Conservation (phyloP, 2,888 invertebrate species). For the Lutraria lutraria region DNA sequence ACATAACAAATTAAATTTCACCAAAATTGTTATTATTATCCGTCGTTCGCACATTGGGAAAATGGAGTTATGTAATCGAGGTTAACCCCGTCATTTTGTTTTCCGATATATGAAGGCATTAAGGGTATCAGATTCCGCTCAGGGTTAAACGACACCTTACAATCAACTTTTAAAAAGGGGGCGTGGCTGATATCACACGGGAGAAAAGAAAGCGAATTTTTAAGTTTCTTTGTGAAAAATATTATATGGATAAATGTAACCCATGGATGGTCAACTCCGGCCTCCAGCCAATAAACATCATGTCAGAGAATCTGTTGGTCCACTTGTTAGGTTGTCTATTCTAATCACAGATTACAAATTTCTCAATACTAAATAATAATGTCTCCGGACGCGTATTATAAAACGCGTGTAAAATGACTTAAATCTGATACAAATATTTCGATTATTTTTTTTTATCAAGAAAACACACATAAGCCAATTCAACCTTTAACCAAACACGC, state of each 20-base stretch:
- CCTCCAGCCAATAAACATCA: not conserved
- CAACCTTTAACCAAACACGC: no score
- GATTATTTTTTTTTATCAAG: no score
- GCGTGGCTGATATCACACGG: constrained; percentile 13
- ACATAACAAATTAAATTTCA: constrained; percentile 63
- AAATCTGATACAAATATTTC: no score
- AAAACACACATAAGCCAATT: no score
- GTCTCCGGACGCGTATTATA: no score
- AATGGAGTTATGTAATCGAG: constrained; percentile 50
- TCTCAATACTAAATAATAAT: not conserved
- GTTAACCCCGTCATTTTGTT: constrained; percentile 54
- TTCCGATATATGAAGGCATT: constrained; percentile 55
- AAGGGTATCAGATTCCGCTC: constrained; percentile 10
- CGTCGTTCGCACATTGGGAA: constrained; percentile 52
- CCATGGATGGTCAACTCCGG: not conserved
- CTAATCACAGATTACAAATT: not conserved
- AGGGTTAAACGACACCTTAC: constrained; percentile 19
- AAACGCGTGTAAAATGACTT: no score
- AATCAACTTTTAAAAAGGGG: constrained; percentile 24
- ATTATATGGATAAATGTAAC: constrained; percentile 12
- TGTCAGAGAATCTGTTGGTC: not conserved
- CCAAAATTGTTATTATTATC: constrained; percentile 68
- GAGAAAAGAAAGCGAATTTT: constrained; percentile 11
- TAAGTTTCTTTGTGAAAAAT: constrained; percentile 23
- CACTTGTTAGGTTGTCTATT: not conserved